phyloP scores from a whole-genome alignment of 2,113 vertebrate species.

The Callipepla squamata region DNA sequence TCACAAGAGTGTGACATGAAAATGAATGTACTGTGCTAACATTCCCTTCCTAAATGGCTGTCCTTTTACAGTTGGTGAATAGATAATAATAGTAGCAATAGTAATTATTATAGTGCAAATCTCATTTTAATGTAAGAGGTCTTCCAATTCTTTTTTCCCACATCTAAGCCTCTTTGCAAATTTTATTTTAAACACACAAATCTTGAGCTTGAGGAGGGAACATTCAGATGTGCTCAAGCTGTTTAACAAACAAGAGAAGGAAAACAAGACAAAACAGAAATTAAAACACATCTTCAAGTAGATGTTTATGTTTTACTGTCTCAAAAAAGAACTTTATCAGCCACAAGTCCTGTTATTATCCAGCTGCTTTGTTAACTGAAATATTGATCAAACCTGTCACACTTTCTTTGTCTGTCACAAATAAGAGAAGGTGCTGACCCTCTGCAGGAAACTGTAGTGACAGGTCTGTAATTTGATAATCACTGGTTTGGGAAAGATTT shows the following conservation, averaged over 20 bases:
- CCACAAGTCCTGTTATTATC: slow-evolving; percentile 58
- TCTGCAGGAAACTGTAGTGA: slow-evolving; percentile 58
- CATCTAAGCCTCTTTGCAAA: not conserved
- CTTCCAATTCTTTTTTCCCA: not conserved
- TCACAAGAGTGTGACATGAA: not conserved
- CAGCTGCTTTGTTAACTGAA: slow-evolving; percentile 72
- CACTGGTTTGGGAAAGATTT: slow-evolving; percentile 52
- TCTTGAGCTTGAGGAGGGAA: not conserved
- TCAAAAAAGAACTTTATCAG: slow-evolving; percentile 43
- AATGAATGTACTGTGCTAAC: not conserved
- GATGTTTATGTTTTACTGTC: slow-evolving; percentile 49
- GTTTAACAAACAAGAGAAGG: not conserved
- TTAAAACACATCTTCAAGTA: not conserved
- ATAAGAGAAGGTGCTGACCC: slow-evolving; percentile 70
- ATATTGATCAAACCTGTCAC: slow-evolving; percentile 69
- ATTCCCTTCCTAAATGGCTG: not conserved
- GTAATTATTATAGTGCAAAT: not conserved
- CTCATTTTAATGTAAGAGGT: not conserved
- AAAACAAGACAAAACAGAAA: not conserved
- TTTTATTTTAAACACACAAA: not conserved
- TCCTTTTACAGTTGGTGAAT: not conserved
- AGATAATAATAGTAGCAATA: not conserved
- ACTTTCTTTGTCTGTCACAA: slow-evolving; percentile 62
- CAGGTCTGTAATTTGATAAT: slow-evolving; percentile 76
- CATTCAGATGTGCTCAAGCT: not conserved